Evolutionary conservation across 2,888 invertebrate genomes (phyloP), one percentile per base, ranked within the genome.

Genomic region (Stegana nigrithorax): DNA sequence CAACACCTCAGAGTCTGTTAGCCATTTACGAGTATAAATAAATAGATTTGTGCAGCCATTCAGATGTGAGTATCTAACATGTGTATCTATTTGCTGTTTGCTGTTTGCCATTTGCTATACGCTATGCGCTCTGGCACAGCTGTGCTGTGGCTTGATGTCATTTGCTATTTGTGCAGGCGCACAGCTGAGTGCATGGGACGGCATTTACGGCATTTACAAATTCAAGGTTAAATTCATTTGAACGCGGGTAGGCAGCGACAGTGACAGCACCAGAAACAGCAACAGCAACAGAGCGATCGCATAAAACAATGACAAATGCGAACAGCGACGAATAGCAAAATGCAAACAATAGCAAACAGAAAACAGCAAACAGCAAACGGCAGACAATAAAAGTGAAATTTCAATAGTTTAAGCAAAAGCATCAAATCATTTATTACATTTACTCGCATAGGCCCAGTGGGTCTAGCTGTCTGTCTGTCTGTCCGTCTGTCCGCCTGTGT

Each of bases 181-280:
- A n/a, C n/a, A n/a, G n/a, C n/a, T n/a, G n/a, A n/a, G n/a, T n/a
- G n/a, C n/a, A n/a, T n/a, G n/a, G n/a, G n/a, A n/a, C n/a, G n/a
- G n/a, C n/a, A n/a, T n/a, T n/a, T n/a, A n/a, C n/a, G n/a, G n/a
- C 63, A 56, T 60, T 63, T 65, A 57, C 67, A 60, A 60, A 29
- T 47, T 50, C 70, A 73, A 72, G 73, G 72, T 61, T 64, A 56
- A 44, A 51, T 56, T 57, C 62, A 63, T 65, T 59, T 45, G 19
- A 45, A 42, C 6, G 58, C 10, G 26, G 27, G 23, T 36, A 32
- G 26, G 45, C 44, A 58, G 25, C 26, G 32, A 58, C 23, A 55
- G 29, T 12, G 21, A 36, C 10, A 32, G 21, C 29, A 53, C 19
- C 21, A 23, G 4, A 4, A 47, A 23, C 4, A 19, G 5, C 21